Conservation (phyloP, 2,797 vertebrate species). For the Vespertilio murinus region DNA sequence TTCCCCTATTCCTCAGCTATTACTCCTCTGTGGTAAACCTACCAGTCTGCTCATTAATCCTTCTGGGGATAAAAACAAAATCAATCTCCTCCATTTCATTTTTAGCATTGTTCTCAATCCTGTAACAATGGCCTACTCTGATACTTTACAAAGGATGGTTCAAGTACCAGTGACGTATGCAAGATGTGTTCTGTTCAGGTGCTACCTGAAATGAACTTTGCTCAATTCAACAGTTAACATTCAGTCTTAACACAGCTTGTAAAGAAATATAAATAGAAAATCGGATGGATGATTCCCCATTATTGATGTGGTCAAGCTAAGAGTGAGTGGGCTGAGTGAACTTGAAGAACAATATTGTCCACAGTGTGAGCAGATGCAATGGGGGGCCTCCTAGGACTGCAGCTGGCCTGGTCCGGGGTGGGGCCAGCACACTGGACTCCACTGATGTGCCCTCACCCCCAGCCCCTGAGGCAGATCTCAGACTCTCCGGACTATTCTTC, state of each 20-base stretch:
- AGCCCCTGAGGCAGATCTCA: not conserved
- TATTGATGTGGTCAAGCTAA: constrained; percentile 24
- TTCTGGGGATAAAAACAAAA: not conserved
- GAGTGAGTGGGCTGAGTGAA: not conserved
- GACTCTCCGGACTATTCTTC: not conserved
- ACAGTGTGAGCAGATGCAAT: not conserved
- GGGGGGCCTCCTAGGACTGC: not conserved
- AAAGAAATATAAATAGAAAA: constrained; percentile 56
- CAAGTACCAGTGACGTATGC: not conserved
- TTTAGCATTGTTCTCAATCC: constrained; percentile 48
- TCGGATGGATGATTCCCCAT: constrained; percentile 17
- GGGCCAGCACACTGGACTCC: not conserved
- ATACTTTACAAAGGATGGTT: not conserved
- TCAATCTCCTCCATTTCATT: not conserved
- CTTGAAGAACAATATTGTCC: constrained; percentile 30
- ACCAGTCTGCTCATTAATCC: not conserved
- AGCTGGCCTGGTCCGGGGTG: not conserved
- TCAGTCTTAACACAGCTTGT: constrained; percentile 19
- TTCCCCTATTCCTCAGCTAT: not conserved
- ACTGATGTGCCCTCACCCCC: not conserved
- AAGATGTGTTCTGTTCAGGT: constrained; percentile 24
- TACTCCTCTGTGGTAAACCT: not conserved
- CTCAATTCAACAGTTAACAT: constrained; percentile 49
- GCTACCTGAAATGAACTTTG: constrained; percentile 24
- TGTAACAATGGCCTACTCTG: not conserved